phyloP scores from a whole-genome alignment of 2,113 vertebrate genomes.

The Nothocercus julius region DNA sequence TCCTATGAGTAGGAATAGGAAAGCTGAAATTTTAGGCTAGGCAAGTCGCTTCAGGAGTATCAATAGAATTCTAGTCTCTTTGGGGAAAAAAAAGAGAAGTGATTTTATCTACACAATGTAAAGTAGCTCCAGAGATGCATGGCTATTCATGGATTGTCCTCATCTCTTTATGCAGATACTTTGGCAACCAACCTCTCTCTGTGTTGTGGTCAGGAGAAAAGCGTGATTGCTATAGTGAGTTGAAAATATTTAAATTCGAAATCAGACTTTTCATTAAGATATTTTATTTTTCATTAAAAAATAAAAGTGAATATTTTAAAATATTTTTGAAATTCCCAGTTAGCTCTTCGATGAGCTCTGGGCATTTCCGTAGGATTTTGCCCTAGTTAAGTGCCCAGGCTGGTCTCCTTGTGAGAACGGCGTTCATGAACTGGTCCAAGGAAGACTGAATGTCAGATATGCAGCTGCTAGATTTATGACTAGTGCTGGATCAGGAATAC shows the following conservation, averaged over 20 bases:
- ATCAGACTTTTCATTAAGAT: not conserved
- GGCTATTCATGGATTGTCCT: not conserved
- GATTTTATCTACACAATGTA: not conserved
- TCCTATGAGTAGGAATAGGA: not conserved
- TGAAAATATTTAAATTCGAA: not conserved
- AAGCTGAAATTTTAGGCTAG: not conserved
- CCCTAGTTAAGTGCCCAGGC: not conserved
- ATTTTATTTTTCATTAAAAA: not conserved
- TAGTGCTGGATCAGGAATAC: not conserved
- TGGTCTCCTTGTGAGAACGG: not conserved
- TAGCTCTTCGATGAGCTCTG: not conserved
- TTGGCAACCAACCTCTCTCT: not conserved
- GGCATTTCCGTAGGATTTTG: not conserved
- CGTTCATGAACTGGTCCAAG: not conserved
- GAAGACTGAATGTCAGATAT: not conserved
- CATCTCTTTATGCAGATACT: not conserved
- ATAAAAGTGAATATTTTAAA: conserved; percentile 7
- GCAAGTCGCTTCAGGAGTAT: not conserved
- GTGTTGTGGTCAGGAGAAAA: not conserved
- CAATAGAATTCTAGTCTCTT: not conserved
- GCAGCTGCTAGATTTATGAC: conserved; percentile 1
- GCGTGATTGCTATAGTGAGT: not conserved
- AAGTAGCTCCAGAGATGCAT: not conserved
- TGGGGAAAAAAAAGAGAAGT: no score
- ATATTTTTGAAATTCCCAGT: not conserved